Percentiles rank a stretch among this genome's conserved stretches.
These are phyloP conservation scores for Temnothorax unifasciatus DNA, from an alignment of 2,888 invertebrate genomes.

Conservation along the genomic window DNA sequence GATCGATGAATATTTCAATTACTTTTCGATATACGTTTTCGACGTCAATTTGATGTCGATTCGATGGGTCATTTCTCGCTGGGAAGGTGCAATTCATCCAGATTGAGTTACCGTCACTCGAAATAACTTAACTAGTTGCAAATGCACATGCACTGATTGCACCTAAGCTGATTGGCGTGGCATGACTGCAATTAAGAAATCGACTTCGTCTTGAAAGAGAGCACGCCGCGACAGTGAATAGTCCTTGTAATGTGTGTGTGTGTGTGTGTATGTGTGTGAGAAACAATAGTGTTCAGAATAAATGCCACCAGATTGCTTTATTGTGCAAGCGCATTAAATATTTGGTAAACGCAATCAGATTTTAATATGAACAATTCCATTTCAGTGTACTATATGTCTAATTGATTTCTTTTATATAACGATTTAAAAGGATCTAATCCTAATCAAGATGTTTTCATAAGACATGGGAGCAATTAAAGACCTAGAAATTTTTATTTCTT, in stretches of 20 bases:
- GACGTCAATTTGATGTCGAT: too few species aligned
- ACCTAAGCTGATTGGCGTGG: background rate
- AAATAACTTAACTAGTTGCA: conserved; percentile 49
- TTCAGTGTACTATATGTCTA: background rate
- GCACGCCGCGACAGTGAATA: background rate
- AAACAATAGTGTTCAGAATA: conserved; percentile 34
- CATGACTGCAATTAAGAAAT: conserved; percentile 15
- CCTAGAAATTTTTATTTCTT: background rate
- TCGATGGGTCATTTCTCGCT: too few species aligned
- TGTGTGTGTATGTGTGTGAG: too few species aligned
- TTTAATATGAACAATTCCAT: background rate
- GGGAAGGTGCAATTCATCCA: conserved; percentile 36
- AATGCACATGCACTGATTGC: conserved; percentile 34
- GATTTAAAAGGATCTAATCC: background rate
- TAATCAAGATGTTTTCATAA: background rate
- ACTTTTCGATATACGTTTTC: too few species aligned
- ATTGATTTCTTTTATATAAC: background rate
- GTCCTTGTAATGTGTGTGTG: background rate
- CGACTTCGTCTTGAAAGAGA: conserved; percentile 14
- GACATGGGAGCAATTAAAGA: background rate
- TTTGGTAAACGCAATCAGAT: conserved; percentile 7
- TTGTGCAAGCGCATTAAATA: conserved; percentile 2
- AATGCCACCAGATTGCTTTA: conserved; percentile 14
- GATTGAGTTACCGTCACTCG: conserved; percentile 36
- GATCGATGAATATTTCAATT: too few species aligned